Percentiles rank a stretch among this genome's conserved stretches.
phyloP scores from a whole-genome alignment of 2,113 vertebrate genomes.

The Dendropsophus ebraccatus region DNA sequence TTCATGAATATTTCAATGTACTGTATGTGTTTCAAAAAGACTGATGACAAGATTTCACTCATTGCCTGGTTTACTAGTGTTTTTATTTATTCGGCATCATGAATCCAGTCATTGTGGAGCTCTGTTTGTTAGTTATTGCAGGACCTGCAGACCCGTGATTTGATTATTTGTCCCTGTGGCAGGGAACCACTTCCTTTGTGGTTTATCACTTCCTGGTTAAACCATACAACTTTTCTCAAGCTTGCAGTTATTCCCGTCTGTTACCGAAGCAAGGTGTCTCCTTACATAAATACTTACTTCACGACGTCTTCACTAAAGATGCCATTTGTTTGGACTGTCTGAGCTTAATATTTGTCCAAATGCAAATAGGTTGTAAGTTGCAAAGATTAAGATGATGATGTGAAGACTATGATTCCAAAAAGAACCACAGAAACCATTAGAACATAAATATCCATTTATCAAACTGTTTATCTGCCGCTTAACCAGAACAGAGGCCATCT shows the following conservation, averaged over 20 bases:
- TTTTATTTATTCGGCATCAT: constrained; percentile 26
- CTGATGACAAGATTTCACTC: constrained; percentile 18
- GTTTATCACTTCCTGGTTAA: constrained; percentile 45
- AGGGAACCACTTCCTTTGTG: constrained; percentile 40
- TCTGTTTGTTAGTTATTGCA: constrained; percentile 40
- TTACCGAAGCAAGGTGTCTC: constrained; percentile 32
- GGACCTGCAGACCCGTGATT: constrained; percentile 29
- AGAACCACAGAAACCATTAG: background rate
- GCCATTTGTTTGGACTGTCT: constrained; percentile 30
- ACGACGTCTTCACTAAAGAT: constrained; percentile 26
- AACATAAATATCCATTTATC: too few relatives aligned
- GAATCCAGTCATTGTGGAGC: constrained; percentile 47
- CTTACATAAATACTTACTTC: constrained; percentile 30
- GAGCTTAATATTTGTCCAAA: constrained; percentile 9
- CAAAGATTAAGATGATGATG: constrained; percentile 14
- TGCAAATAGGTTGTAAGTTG: constrained; percentile 28
- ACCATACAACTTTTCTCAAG: constrained; percentile 21
- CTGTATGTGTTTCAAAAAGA: background rate
- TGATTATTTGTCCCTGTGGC: constrained; percentile 49
- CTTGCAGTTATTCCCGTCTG: constrained; percentile 11
- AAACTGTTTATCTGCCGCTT: too few relatives aligned
- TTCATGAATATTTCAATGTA: background rate
- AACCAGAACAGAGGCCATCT: too few relatives aligned
- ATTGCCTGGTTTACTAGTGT: constrained; percentile 17
- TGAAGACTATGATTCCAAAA: background rate